A percentile compares a stretch with the other conserved stretches of the same genome.
Conservation (phyloP, 2,797 vertebrate species). For the Enteromius paludinosus region DNA sequence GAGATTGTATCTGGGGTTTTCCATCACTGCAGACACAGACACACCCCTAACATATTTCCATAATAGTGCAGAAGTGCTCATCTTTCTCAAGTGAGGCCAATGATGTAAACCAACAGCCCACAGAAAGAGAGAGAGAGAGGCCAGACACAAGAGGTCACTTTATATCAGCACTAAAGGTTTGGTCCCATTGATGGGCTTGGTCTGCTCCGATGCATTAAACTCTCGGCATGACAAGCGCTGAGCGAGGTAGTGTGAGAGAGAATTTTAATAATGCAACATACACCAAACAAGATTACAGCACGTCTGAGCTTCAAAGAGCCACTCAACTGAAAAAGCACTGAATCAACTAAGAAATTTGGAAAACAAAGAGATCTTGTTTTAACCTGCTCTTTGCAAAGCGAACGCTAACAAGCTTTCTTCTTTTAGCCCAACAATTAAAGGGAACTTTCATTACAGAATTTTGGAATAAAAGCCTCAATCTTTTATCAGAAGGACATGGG, state of each 20-base stretch:
- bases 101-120: constrained; percentile 17
- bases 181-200: constrained; percentile 3
- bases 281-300: constrained; percentile 23
- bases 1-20: constrained; percentile 14
- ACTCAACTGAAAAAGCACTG: not conserved
- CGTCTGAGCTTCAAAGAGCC: constrained; percentile 44
- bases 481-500: constrained; percentile 23
- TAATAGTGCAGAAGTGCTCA: not conserved
- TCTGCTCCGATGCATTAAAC: constrained; percentile 26
- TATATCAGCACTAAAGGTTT: constrained; percentile 11
- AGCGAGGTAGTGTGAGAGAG: not conserved
- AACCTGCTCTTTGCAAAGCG: constrained; percentile 10
- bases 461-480: constrained; percentile 24
- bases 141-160: constrained; percentile 2
- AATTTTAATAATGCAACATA: constrained; percentile 66
- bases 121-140: not conserved
- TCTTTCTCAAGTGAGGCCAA: constrained; percentile 6
- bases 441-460: constrained; percentile 22
- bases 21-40: not conserved
- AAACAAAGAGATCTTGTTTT: constrained; percentile 47
- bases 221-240: not conserved
- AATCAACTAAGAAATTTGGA: constrained; percentile 6
- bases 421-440: constrained; percentile 16
- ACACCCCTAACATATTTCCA: constrained; percentile 18
- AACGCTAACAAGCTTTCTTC: constrained; percentile 9